Percentiles rank a stretch among this genome's conserved stretches.
Conservation (phyloP, 2,113 vertebrate genomes). For the Glareola pratincola region DNA sequence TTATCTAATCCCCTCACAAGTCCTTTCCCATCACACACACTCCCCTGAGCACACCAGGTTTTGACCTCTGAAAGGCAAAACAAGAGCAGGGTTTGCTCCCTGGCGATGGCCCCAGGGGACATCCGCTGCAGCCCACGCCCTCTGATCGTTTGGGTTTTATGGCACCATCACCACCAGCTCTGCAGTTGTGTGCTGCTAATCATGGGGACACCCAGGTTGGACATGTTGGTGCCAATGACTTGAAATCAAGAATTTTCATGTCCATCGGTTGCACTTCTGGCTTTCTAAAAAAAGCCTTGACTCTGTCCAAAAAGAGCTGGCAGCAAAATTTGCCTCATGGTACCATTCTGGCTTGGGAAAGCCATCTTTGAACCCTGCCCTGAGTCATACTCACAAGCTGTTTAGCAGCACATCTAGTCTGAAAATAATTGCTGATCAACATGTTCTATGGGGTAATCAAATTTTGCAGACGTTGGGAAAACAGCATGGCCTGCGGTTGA, state of each 20-base stretch:
- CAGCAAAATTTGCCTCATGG: neutral
- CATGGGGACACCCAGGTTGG: neutral
- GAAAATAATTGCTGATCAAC: neutral
- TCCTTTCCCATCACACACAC: neutral
- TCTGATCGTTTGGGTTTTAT: neutral
- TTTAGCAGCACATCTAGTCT: neutral
- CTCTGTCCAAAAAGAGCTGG: neutral
- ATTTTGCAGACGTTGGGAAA: neutral
- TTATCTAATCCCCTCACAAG: neutral
- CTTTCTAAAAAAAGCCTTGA: neutral
- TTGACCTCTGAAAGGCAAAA: neutral
- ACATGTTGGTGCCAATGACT: neutral
- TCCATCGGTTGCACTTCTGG: neutral
- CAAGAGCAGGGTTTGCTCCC: neutral
- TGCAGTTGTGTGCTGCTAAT: neutral
- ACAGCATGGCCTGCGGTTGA: neutral
- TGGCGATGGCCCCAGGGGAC: neutral
- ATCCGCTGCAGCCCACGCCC: fast-evolving
- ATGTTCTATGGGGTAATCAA: neutral
- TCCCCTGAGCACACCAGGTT: neutral
- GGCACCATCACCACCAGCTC: fast-evolving
- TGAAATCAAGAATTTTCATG: neutral
- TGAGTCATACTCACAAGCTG: neutral
- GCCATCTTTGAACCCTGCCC: neutral
- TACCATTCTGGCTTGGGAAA: neutral